These are phyloP conservation scores for Bergia puertoricense DNA, from an alignment of 92 coral and sea anemone genomes.

Conservation along the genomic window DNA sequence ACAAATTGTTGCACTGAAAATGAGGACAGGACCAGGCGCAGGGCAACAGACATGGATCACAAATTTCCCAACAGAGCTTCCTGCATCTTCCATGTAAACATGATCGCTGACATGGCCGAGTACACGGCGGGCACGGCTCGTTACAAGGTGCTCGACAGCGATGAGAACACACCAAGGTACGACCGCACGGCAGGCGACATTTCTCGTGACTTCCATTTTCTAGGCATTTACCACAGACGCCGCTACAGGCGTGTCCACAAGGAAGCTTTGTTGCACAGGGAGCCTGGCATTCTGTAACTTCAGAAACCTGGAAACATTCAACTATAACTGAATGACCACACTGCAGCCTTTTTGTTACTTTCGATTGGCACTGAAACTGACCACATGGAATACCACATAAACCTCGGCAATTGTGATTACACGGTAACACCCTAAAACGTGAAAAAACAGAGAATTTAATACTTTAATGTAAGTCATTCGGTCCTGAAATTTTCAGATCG, in stretches of 20 bases:
- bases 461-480: too few species aligned
- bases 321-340: conserved; percentile 38
- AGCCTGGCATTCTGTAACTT: conserved; percentile 30
- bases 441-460: neutral
- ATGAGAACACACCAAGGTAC: conserved; percentile 71
- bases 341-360: conserved; percentile 48
- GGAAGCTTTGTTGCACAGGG: conserved; percentile 36
- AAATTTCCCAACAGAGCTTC: conserved; percentile 45
- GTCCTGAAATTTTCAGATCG: too few species aligned
- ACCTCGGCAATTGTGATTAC: conserved; percentile 51
- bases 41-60: conserved; percentile 57
- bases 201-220: conserved; percentile 56
- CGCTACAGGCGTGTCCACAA: conserved; percentile 55
- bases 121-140: conserved; percentile 77
- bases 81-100: conserved; percentile 61
- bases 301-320: neutral
- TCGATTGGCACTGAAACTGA: conserved; percentile 47
- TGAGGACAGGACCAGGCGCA: conserved; percentile 69
- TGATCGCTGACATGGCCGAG: conserved; percentile 54
- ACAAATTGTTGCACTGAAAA: conserved; percentile 63
- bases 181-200: conserved; percentile 65
- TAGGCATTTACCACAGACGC: conserved; percentile 50
- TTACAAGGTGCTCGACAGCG: conserved; percentile 64
- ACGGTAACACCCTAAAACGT: conserved; percentile 45
- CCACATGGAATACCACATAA: conserved; percentile 65